phyloP scores from a whole-genome alignment of 1,140 invertebrate genomes.

The Aphaenogaster ashmeadi region DNA sequence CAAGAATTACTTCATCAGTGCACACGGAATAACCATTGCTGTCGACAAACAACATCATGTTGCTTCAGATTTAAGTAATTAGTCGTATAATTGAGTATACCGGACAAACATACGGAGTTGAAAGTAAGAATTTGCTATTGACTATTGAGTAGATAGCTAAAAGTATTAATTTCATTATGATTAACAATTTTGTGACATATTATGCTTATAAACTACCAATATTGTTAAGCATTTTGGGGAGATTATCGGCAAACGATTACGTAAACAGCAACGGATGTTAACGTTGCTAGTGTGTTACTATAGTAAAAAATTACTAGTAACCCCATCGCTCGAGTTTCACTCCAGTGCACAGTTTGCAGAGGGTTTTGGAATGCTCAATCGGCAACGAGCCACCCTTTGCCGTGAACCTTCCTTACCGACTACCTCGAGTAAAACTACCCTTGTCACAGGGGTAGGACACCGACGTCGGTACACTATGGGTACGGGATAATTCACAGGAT shows the following conservation, averaged over 20 bases:
- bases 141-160: neutral
- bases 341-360: neutral
- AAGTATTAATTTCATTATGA: neutral
- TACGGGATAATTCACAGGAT: conserved; percentile 15
- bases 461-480: conserved; percentile 33
- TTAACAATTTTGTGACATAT: neutral
- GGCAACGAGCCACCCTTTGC: conserved; percentile 68
- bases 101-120: neutral
- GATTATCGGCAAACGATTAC: conserved; percentile 38
- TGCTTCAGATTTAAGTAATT: neutral
- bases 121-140: neutral
- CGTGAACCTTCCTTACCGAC: conserved; percentile 70
- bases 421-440: conserved; percentile 33
- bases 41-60: neutral
- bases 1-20: conserved; percentile 48
- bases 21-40: neutral
- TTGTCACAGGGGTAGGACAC: conserved; percentile 50
- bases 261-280: neutral
- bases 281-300: neutral
- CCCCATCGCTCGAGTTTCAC: conserved; percentile 63
- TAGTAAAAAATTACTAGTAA: conserved; percentile 57
- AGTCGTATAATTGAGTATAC: neutral
- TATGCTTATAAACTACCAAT: neutral
- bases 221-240: neutral
- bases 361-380: conserved; percentile 51